phyloP scores from a whole-genome alignment of 1,140 invertebrate genomes.

The Pomacea maculata region DNA sequence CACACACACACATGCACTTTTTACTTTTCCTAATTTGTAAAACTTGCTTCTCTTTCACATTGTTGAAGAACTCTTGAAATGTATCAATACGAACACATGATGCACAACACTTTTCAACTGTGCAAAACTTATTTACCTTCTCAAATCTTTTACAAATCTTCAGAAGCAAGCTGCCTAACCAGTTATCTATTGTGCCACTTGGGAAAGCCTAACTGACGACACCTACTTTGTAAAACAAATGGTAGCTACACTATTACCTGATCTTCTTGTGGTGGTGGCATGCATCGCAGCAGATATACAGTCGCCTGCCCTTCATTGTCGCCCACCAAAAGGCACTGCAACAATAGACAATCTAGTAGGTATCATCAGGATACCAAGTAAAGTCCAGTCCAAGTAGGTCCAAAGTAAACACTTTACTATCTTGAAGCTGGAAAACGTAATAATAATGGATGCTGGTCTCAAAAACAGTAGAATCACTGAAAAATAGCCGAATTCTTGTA shows the following conservation, averaged over 20 bases:
- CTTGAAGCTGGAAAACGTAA: background rate
- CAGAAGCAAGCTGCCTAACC: background rate
- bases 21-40: too few relatives aligned
- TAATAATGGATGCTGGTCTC: too few relatives aligned
- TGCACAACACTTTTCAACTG: too few relatives aligned
- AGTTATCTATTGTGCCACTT: background rate
- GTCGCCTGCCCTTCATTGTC: conserved; percentile 63
- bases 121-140: too few relatives aligned
- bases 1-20: too few relatives aligned
- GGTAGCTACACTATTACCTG: conserved; percentile 38
- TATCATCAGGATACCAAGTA: too few relatives aligned
- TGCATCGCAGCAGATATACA: conserved; percentile 60
- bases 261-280: conserved; percentile 48
- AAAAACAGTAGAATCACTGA: too few relatives aligned
- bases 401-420: background rate
- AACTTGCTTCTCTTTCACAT: too few relatives aligned
- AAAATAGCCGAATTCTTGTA: too few relatives aligned
- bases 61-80: too few relatives aligned
- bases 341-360: conserved; percentile 3
- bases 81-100: too few relatives aligned
- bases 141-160: background rate
- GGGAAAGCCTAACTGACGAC: background rate
- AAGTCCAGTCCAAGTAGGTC: too few relatives aligned
- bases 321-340: conserved; percentile 63
- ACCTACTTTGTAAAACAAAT: background rate